phyloP scores from a whole-genome alignment of 1,140 invertebrate genomes.

The Geopemphigus sp. region DNA sequence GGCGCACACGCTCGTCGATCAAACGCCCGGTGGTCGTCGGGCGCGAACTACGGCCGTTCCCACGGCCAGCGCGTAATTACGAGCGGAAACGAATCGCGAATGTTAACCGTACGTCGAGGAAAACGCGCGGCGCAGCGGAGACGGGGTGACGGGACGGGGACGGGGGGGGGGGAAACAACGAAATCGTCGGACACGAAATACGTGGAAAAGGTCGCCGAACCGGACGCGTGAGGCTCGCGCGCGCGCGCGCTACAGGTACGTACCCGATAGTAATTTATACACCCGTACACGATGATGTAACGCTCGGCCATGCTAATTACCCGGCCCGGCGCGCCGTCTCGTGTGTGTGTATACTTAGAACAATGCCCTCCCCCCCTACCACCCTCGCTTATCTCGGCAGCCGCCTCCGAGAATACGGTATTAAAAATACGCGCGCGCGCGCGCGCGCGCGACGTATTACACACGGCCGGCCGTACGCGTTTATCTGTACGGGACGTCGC shows the following conservation, averaged over 20 bases:
- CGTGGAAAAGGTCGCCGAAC: conserved; percentile 38
- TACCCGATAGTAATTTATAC: conserved; percentile 39
- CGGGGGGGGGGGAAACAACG: too few species aligned
- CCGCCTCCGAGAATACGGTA: too few species aligned
- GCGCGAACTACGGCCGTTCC: too few species aligned
- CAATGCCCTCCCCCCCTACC: not conserved
- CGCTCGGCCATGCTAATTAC: conserved; percentile 48
- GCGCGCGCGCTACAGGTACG: too few species aligned
- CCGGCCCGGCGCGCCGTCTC: not conserved
- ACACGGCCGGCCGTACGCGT: too few species aligned
- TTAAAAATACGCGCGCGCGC: not conserved
- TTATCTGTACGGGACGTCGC: not conserved
- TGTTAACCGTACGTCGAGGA: not conserved
- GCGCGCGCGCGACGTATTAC: too few species aligned
- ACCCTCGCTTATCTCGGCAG: not conserved
- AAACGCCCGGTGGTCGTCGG: too few species aligned
- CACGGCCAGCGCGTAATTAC: too few species aligned
- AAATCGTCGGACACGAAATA: conserved; percentile 23
- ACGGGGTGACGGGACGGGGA: rapidly evolving
- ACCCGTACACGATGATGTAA: too few species aligned
- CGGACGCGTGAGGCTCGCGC: not conserved
- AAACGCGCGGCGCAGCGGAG: not conserved
- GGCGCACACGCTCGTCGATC: too few species aligned
- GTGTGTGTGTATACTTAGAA: conserved; percentile 9
- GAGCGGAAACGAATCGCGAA: too few species aligned